A percentile compares a stretch with the other conserved stretches of the same genome.
Evolutionary conservation across 2,113 vertebrate species (phyloP).

Genomic region (Urocitellus parryii): DNA sequence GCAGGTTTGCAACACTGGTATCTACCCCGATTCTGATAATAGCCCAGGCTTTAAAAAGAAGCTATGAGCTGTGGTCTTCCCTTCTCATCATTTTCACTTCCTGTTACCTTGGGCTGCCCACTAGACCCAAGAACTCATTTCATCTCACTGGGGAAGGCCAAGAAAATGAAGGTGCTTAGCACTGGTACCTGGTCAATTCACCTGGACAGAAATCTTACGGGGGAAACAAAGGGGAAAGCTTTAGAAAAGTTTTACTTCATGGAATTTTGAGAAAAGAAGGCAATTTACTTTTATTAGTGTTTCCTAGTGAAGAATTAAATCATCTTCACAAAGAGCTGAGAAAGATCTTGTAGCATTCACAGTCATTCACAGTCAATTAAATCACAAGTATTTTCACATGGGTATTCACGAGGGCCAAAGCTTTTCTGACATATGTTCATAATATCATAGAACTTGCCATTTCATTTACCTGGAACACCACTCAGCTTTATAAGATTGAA

Average conservation of each 20-base stretch:
- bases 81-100: not conserved
- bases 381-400: conserved; percentile 38
- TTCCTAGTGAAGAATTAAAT: conserved; percentile 18
- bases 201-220: not conserved
- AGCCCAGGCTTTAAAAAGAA: not conserved
- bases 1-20: not conserved
- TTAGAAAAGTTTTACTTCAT: conserved; percentile 35
- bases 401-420: not conserved
- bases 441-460: not conserved
- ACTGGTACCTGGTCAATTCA: not conserved
- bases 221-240: not conserved
- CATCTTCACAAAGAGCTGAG: not conserved
- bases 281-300: conserved; percentile 5
- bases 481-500: not conserved
- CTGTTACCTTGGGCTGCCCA: not conserved
- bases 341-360: not conserved
- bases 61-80: not conserved
- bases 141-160: not conserved
- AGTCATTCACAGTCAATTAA: conserved; percentile 46
- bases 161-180: not conserved
- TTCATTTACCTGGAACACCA: not conserved
- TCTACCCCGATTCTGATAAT: not conserved
- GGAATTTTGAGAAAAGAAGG: conserved; percentile 35
- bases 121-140: not conserved
- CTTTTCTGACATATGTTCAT: not conserved